Base-by-base conservation (phyloP, 1,140 invertebrate genomes). In the Akabosia matsudoensis region DNA sequence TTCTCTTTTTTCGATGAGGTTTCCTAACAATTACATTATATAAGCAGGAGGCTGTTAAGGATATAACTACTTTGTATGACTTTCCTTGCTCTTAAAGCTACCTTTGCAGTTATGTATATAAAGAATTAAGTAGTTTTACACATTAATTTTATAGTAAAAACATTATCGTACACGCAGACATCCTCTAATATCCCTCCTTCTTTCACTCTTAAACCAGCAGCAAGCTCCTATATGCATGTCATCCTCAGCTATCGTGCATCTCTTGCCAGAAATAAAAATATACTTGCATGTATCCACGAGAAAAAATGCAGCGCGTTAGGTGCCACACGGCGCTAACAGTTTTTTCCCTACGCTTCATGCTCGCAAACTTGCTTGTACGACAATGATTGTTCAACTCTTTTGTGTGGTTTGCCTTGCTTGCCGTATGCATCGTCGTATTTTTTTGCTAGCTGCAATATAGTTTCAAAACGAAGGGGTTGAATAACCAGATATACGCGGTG, bases 401-500 rank as follows among this genome's bases (percentile, higher is more conserved):
- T 61, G 24, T 61, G n/a, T 61, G 24, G 24, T n/a, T 67, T 30
- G 22, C 61, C n/a, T 16, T 67, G 61, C 61, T 4, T 67, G 22
- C 24, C 18, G 18, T 18, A 18, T 18, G 7, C 37, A 18, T 45
- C 37, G 37, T 45, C 37, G 37, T 45, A 10, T 7, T 18, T 45
- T 67, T 7, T 67, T 67, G 61, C 22, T 67, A n/a, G 24, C 30
- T 67, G 61, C 26, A 30, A 13, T 56, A n/a, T 67, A 2, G 1
- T 67, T 31, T 30, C 28, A 30, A 16, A 67, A 72, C 24, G 72
- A 54, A 76, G 75, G 75, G 75, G 75, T 76, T 76, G 75, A 76
- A 76, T 76, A 76, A 76, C 75, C 75, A 76, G 70, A 70, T 76
- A 72, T 33, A 30, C 33, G 64, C 34, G 33, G 67, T 10, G 34